Percentiles rank a stretch among this genome's conserved stretches.
These are phyloP conservation scores for Eurytoma adleriae DNA, from an alignment of 2,888 invertebrate species.

Conservation along the genomic window DNA sequence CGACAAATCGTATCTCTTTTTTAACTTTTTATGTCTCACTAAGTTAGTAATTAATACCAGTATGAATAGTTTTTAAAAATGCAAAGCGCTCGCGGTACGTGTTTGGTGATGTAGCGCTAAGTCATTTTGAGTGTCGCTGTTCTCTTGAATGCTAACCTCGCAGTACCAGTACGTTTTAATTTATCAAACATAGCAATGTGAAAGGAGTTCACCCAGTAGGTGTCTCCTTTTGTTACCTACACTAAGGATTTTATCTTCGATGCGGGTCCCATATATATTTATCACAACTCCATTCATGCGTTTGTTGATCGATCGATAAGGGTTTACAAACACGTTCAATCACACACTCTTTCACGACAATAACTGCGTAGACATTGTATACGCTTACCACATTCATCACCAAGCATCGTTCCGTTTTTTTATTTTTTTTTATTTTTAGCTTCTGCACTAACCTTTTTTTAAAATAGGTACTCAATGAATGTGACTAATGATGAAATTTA, in stretches of 20 bases:
- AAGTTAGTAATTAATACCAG: slow-evolving; percentile 5
- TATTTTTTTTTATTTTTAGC: slow-evolving; percentile 60
- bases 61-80: slow-evolving; percentile 33
- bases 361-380: slow-evolving; percentile 2
- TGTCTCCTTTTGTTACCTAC: slow-evolving; percentile 11
- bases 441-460: slow-evolving; percentile 72
- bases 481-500: slow-evolving; percentile 40
- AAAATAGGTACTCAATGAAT: background rate
- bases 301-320: slow-evolving; percentile 38
- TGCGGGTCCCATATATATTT: slow-evolving; percentile 53
- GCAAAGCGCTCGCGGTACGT: slow-evolving; percentile 62
- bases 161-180: slow-evolving; percentile 69
- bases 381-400: slow-evolving; percentile 64
- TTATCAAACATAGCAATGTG: slow-evolving; percentile 14
- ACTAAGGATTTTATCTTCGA: background rate
- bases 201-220: slow-evolving; percentile 28
- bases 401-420: slow-evolving; percentile 69
- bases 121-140: slow-evolving; percentile 13
- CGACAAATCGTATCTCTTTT: background rate
- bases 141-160: background rate
- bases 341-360: background rate
- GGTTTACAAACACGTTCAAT: background rate
- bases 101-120: slow-evolving; percentile 71
- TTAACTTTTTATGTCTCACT: slow-evolving; percentile 2
- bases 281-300: slow-evolving; percentile 24